These are phyloP conservation scores for Lamellibrachia columna DNA, from an alignment of 2,888 invertebrate species.

Conservation along the genomic window DNA sequence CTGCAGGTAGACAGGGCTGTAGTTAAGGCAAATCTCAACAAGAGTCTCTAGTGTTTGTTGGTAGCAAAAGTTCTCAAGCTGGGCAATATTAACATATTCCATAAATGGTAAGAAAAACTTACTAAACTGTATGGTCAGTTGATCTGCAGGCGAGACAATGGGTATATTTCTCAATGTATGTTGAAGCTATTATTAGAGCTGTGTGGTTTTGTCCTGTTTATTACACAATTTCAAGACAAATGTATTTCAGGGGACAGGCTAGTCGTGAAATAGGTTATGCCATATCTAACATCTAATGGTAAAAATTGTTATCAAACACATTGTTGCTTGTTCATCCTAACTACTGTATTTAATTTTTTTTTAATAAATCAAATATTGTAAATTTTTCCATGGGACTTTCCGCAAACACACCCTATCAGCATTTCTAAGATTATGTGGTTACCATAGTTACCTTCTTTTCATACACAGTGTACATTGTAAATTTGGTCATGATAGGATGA, in stretches of 20 bases:
- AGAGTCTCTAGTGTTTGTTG: not conserved
- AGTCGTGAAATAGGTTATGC: no score
- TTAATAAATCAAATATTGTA: no score
- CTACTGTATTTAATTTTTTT: no score
- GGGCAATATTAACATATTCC: not conserved
- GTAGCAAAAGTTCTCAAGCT: not conserved
- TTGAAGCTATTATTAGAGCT: not conserved
- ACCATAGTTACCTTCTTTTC: no score
- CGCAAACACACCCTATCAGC: no score
- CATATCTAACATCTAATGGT: no score
- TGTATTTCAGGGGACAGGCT: not conserved
- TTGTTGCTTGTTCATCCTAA: no score
- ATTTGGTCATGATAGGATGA: no score
- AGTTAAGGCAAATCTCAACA: not conserved
- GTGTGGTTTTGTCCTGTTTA: not conserved
- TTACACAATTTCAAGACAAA: not conserved
- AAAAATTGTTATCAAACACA: no score
- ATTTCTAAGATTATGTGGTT: no score
- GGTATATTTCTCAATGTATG: not conserved
- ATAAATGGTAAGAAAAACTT: not conserved
- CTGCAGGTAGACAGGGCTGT: slow-evolving; percentile 30
- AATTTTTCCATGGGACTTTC: no score
- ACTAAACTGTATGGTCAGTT: not conserved
- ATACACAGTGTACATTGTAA: no score
- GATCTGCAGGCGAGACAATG: not conserved